These are phyloP conservation scores for Calameuta filiformis DNA, from an alignment of 2,888 invertebrate genomes.

Conservation along the genomic window DNA sequence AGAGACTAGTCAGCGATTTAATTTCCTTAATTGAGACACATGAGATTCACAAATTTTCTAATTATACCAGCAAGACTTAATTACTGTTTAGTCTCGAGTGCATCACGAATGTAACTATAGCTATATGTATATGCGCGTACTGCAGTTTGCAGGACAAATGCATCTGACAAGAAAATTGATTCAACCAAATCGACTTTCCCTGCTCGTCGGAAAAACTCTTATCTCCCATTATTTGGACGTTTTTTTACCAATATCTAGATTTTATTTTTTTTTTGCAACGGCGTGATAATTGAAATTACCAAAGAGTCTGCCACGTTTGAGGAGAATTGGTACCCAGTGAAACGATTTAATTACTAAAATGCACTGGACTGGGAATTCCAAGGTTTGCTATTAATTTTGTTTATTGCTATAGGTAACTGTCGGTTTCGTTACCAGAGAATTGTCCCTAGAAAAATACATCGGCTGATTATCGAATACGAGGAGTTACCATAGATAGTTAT, in stretches of 20 bases:
- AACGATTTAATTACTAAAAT: background rate
- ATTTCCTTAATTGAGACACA: background rate
- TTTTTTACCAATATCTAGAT: background rate
- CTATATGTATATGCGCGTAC: background rate
- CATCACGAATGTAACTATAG: background rate
- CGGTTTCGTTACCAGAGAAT: background rate
- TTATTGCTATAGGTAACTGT: too few species aligned
- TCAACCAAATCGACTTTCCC: background rate
- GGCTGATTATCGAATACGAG: background rate
- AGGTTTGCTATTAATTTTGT: background rate
- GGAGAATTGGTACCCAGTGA: background rate
- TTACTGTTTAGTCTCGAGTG: background rate
- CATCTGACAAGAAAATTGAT: background rate
- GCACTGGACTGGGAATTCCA: background rate
- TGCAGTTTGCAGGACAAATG: background rate
- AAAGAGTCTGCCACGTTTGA: background rate
- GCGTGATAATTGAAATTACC: background rate
- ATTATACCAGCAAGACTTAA: background rate
- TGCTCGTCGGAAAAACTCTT: background rate
- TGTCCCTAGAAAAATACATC: background rate
- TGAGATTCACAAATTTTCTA: background rate
- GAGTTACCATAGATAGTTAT: background rate
- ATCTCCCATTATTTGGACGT: background rate
- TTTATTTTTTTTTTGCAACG: background rate
- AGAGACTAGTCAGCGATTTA: slow-evolving; percentile 5